Evolutionary conservation across 2,113 vertebrate species (phyloP), one percentile per base, ranked within the genome.

Genomic region (Tragelaphus imberbis): DNA sequence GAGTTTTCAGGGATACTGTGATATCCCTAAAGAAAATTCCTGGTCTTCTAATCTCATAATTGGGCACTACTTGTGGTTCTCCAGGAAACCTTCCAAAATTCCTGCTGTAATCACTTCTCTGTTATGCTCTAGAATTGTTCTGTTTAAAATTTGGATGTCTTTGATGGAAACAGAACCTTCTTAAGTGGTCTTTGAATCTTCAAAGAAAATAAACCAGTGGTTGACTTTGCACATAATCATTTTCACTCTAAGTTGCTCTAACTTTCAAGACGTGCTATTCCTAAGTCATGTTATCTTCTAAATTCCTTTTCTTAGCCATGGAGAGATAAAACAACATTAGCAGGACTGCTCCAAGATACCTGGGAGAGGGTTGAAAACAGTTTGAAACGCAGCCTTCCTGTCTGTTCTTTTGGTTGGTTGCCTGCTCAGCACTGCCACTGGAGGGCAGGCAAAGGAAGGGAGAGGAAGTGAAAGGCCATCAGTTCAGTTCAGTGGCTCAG

Each of bases 391-490:
- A 2, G 8, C 53, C 44, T 84, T 49, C 3, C 0, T 1, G 1
- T 71, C 47, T 71, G 25, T 36, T 85, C 61, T 82, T 86, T 71
- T n/a, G 23, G 21, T 30, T 59, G 88, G 79, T 3, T 81, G 84
- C 79, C 59, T 88, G 71, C 95, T 87, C 84, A 65, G 84, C 40
- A 68, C 85, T 23, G 30, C 98, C 97, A 91, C 97, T 25, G 95
- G 97, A 92, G 97, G 97, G 98, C 97, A 97, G 96, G 49, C 94
- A 21, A 88, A 95, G 96, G 93, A 94, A 97, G 49, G 87, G 47
- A 95, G 89, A 97, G 27, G 30, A 59, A 30, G 40, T 0, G 19
- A 65, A 71, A 88, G 49, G 49, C 27, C 14, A 33, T 33, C 49
- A 49, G 49, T 49, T 49, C 49, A 49, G 49, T 49, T 49, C 49